Base-by-base conservation (phyloP, 2,888 invertebrate species). In the Hirtodrosophila duncani region DNA sequence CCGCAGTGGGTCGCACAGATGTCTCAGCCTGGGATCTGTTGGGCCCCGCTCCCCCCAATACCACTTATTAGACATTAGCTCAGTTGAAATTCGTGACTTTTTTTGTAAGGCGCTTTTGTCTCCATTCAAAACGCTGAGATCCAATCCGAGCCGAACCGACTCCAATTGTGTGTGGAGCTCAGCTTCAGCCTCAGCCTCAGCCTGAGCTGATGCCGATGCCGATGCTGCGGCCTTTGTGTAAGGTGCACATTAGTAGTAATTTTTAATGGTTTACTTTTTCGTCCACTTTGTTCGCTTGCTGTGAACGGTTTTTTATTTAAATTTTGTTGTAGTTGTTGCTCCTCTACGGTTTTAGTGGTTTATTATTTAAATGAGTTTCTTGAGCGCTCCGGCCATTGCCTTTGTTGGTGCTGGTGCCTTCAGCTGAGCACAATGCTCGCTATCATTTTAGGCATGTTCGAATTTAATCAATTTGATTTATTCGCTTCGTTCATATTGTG, bases 181-280 rank as follows among this genome's bases (percentile, higher is more conserved):
- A 13, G 4, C 16, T 20, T 24, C 29, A 23, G 16, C 26, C 26
- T n/a, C 30, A 17, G 21, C 14, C 34, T 5, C 20, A 20, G 20
- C 20, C 7, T 4, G 4, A 20, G 20, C 4, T 20, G 7, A 6
- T 6, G 20, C 5, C 20, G 7, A 20, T 6, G 20, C 4, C 20
- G 20, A 20, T 6, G 20, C 4, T 20, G 20, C 4, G 45, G 39
- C 43, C 55, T 51, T 58, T 63, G 69, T 81, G 77, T 81, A 81
- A 83, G 82, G 81, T 83, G 84, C 81, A 84, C 81, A 84, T 84
- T 84, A 83, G 83, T 75, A 82, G 74, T 84, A 82, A 84, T 83
- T 83, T 84, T 82, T 84, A 83, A 84, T 84, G 84, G 80, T 66
- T 81, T 81, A 75, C 83, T 83, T 80, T 81, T 75, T 66, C 60